Percentiles rank a stretch among this genome's conserved stretches.
Evolutionary conservation across 2,888 invertebrate genomes (phyloP).

Genomic region (Coelopa pilipes): DNA sequence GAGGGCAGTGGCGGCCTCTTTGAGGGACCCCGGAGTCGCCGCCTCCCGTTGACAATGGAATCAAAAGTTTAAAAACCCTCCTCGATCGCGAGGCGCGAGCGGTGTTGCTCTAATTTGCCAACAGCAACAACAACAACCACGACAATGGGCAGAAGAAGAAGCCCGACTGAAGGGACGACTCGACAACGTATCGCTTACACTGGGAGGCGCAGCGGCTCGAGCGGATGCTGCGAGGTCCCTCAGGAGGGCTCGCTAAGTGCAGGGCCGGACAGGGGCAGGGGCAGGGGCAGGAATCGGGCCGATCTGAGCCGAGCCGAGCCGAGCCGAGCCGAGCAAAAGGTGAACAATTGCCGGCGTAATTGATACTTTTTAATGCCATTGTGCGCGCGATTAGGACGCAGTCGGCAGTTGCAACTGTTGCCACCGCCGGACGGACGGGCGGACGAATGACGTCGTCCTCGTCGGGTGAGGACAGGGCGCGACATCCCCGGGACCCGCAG

Average conservation of each 20-base stretch:
- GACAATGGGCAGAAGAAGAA: not conserved
- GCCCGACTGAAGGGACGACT: not conserved
- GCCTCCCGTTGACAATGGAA: too few species aligned
- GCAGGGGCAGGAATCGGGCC: constrained; percentile 19
- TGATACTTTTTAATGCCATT: constrained; percentile 48
- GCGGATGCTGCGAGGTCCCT: constrained; percentile 6
- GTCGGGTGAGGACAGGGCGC: too few species aligned
- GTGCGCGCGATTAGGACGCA: constrained; percentile 38
- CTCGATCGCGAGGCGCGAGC: too few species aligned
- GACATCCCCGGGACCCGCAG: too few species aligned
- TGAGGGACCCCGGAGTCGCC: not conserved
- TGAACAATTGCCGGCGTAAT: constrained; percentile 52
- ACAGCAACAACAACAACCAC: not conserved
- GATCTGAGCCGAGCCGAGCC: constrained; percentile 25
- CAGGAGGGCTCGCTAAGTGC: not conserved
- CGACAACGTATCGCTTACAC: not conserved
- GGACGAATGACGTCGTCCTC: not conserved
- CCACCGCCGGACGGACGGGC: constrained; percentile 20
- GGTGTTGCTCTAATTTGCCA: too few species aligned
- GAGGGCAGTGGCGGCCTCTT: constrained; percentile 29
- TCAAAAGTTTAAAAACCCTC: too few species aligned
- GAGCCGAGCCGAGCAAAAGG: constrained; percentile 27
- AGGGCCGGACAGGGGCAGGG: too few species aligned
- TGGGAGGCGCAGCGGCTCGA: not conserved
- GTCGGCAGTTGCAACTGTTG: constrained; percentile 49